Evolutionary conservation across 2,113 vertebrate species (phyloP).

Genomic region (Protomyctophum bolini): DNA sequence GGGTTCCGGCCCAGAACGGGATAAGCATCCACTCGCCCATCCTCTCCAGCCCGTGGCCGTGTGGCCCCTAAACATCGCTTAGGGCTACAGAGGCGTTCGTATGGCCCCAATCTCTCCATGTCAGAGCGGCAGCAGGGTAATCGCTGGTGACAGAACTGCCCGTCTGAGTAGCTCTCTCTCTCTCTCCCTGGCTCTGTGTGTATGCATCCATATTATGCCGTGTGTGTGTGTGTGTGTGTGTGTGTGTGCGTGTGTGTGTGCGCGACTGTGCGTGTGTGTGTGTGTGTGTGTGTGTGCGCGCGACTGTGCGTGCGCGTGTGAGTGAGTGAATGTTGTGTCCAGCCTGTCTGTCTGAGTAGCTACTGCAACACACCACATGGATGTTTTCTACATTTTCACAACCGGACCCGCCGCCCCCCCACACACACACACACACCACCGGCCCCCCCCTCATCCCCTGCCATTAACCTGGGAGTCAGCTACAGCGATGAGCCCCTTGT

Average conservation of each 20-base stretch:
- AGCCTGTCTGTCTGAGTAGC: slow-evolving; percentile 44
- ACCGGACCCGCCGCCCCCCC: slow-evolving; percentile 49
- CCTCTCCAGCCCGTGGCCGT: slow-evolving; percentile 58
- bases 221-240: slow-evolving; percentile 13
- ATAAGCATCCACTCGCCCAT: slow-evolving; percentile 61
- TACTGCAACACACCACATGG: slow-evolving; percentile 10
- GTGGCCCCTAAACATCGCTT: slow-evolving; percentile 69
- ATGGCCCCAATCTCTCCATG: slow-evolving; percentile 68
- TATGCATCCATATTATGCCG: slow-evolving; percentile 24
- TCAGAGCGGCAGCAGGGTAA: slow-evolving; percentile 71
- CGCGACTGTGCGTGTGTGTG: slow-evolving; percentile 21
- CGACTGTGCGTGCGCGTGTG: slow-evolving; percentile 22
- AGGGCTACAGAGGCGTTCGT: slow-evolving; percentile 67
- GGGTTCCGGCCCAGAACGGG: too few species aligned
- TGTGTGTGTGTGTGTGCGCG: slow-evolving; percentile 20
- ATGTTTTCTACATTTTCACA: slow-evolving; percentile 23
- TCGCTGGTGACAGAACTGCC: slow-evolving; percentile 68
- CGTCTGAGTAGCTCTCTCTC: slow-evolving; percentile 59
- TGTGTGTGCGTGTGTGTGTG: slow-evolving; percentile 10
- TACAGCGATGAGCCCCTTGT: slow-evolving; percentile 66
- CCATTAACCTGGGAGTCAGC: slow-evolving; percentile 62
- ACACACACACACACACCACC: not conserved
- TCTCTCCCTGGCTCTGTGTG: slow-evolving; percentile 22
- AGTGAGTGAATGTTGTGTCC: not conserved
- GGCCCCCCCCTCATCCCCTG: slow-evolving; percentile 42